phyloP scores from a whole-genome alignment of 2,113 vertebrate species.

The Seriola aureovittata region DNA sequence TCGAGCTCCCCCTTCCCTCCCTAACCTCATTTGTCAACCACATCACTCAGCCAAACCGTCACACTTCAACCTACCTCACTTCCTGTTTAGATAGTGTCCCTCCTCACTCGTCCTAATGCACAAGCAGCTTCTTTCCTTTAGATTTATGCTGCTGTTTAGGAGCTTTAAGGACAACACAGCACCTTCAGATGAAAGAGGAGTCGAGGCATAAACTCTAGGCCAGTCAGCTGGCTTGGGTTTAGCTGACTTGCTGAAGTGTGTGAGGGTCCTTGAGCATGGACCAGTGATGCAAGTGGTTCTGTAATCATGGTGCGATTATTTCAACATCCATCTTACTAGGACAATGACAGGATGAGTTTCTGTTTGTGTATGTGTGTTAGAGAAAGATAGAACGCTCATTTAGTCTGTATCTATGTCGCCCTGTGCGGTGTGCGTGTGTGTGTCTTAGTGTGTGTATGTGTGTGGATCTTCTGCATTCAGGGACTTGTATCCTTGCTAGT shows the following conservation, averaged over 20 bases:
- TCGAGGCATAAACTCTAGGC: conserved; percentile 28
- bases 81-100: conserved; percentile 35
- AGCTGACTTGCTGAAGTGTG: conserved; percentile 27
- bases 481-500: conserved; percentile 25
- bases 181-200: conserved; percentile 48
- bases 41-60: conserved; percentile 26
- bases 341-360: conserved; percentile 20
- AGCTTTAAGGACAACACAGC: conserved; percentile 46
- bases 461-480: conserved; percentile 26
- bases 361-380: conserved; percentile 34
- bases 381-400: conserved; percentile 11
- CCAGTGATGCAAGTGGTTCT: conserved; percentile 36
- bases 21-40: conserved; percentile 21
- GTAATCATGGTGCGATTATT: conserved; percentile 58
- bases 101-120: conserved; percentile 7
- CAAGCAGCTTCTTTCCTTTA: neutral
- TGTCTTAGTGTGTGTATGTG: neutral
- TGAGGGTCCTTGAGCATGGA: conserved; percentile 51
- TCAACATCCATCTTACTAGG: conserved; percentile 47
- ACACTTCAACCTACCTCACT: conserved; percentile 35
- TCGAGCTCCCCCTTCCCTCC: neutral
- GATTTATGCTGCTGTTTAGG: conserved; percentile 35
- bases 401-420: neutral
- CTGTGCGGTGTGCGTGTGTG: neutral
- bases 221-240: conserved; percentile 15